Percentiles rank a stretch among this genome's conserved stretches.
phyloP scores from a whole-genome alignment of 2,888 invertebrate species.

The Chrysina gloriosa region DNA sequence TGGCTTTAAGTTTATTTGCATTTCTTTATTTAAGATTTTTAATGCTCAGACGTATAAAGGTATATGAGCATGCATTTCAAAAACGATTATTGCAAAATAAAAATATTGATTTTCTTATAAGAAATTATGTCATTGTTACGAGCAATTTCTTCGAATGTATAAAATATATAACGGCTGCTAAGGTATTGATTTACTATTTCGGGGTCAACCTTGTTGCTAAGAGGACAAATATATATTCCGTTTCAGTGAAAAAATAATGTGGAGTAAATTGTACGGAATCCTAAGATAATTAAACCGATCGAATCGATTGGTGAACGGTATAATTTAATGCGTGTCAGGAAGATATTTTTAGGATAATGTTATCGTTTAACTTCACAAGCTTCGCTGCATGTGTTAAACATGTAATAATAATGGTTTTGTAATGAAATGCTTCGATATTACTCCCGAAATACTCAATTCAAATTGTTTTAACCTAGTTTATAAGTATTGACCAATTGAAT shows the following conservation, averaged over 20 bases:
- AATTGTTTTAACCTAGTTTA: too few relatives aligned
- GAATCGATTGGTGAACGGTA: constrained; percentile 1
- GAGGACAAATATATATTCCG: constrained; percentile 6
- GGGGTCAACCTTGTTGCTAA: constrained; percentile 31
- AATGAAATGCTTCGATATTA: too few relatives aligned
- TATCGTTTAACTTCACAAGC: neutral
- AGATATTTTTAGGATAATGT: neutral
- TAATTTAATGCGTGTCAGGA: neutral
- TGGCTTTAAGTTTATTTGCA: too few relatives aligned
- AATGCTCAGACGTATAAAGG: neutral
- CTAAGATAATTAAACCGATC: constrained; percentile 2
- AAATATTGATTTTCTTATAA: constrained; percentile 25
- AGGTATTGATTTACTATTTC: constrained; percentile 36
- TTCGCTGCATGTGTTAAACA: too few relatives aligned
- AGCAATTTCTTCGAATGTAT: constrained; percentile 31
- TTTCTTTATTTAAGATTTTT: too few relatives aligned
- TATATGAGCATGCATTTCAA: neutral
- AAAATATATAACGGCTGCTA: constrained; percentile 17
- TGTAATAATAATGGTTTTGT: too few relatives aligned
- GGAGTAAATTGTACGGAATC: neutral
- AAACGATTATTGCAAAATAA: neutral
- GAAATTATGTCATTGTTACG: constrained; percentile 33
- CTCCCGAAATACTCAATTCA: too few relatives aligned
- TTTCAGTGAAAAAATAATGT: constrained; percentile 10
- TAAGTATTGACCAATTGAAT: too few relatives aligned